Evolutionary conservation across 2,797 vertebrate genomes (phyloP), one percentile per base, ranked within the genome.

Genomic region (Gallinago nigripennis): DNA sequence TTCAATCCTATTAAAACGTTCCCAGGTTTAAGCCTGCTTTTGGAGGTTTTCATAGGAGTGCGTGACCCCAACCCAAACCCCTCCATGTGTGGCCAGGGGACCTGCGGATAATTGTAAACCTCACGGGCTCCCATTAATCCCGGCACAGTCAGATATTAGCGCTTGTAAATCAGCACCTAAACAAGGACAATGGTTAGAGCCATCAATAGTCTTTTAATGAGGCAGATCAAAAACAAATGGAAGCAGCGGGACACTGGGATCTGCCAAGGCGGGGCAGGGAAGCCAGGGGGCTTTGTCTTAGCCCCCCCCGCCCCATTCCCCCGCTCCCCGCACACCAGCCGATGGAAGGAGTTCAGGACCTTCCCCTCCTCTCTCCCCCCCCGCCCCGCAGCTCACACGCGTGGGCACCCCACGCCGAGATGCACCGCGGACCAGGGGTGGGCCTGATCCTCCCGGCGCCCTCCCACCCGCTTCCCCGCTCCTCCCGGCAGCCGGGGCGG

Each of bases 121-220:
- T 97, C 97, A 97, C 97, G 97, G 97, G 97, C 97, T 98, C 97
- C 98, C 97, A 98, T 98, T 98, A 98, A 98, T 98, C 98, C 98
- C 86, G 88, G 90, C 98, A 98, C 98, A 98, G 98, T 97, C 98
- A 98, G 98, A 98, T 98, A 98, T 98, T 98, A 98, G 98, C 96
- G 97, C 98, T 98, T 98, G 98, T 98, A 98, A 98, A 98, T 98
- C 98, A 98, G 97, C 97, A 98, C 98, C 98, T 98, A 98, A 98
- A 98, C 98, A 98, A 98, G 98, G 98, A 98, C 98, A 98, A 98
- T 98, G 96, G 98, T 98, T 98, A 98, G 98, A 98, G 97, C 98
- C 98, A 98, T 98, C 98, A 98, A 98, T 98, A 98, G 98, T 98
- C 97, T 98, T 98, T 98, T 98, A 98, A 98, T 98, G 98, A 98